Conservation (phyloP, 1,140 invertebrate genomes). For the Drosophila tropicalis region DNA sequence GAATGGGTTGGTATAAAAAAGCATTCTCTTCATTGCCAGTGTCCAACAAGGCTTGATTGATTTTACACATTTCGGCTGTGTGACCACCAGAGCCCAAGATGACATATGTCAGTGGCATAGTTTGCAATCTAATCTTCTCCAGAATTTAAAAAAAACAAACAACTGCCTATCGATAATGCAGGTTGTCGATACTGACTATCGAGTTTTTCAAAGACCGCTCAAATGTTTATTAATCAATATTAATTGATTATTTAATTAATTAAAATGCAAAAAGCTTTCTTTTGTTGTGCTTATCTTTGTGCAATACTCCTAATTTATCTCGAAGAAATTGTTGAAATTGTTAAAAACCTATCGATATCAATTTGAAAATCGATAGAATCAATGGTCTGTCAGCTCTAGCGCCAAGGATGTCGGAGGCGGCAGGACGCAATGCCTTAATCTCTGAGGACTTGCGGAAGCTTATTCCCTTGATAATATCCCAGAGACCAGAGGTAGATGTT, state of each 20-base stretch:
- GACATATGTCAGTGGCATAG: conserved; percentile 83
- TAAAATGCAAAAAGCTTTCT: too few species aligned
- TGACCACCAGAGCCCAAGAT: conserved; percentile 89
- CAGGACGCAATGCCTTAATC: conserved; percentile 16
- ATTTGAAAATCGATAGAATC: too few species aligned
- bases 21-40: conserved; percentile 85
- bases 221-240: too few species aligned
- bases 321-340: too few species aligned
- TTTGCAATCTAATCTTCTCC: conserved; percentile 17
- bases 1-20: conserved; percentile 83
- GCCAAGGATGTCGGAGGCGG: not conserved
- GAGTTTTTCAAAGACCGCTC: too few species aligned
- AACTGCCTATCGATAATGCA: not conserved
- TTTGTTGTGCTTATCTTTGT: too few species aligned
- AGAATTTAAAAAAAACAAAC: conserved; percentile 9
- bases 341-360: too few species aligned
- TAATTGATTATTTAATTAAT: too few species aligned
- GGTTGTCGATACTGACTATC: too few species aligned
- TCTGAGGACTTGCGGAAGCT: conserved; percentile 50
- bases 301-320: too few species aligned
- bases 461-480: conserved; percentile 35
- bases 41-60: conserved; percentile 85
- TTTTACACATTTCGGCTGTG: conserved; percentile 93
- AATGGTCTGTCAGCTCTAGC: too few species aligned
- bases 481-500: conserved; percentile 43